phyloP scores from a whole-genome alignment of 2,888 invertebrate species.

The Limenitis camilla region DNA sequence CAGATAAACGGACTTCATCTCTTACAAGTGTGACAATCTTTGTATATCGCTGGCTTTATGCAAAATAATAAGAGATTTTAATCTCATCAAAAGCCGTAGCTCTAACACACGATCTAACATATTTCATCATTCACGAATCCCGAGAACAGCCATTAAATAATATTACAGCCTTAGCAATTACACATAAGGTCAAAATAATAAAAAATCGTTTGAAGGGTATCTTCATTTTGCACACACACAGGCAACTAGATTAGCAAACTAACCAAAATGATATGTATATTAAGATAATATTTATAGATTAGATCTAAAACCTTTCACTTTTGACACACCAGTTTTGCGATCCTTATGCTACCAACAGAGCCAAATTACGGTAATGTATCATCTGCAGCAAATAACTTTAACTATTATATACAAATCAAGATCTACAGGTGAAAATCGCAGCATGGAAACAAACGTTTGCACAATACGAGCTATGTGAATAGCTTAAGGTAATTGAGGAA shows the following conservation, averaged over 20 bases:
- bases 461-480: constrained; percentile 47
- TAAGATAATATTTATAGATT: constrained; percentile 19
- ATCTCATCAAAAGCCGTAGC: constrained; percentile 2
- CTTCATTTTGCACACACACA: constrained; percentile 21
- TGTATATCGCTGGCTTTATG: too few relatives aligned
- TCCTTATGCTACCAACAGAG: constrained; percentile 33
- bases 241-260: neutral
- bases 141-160: constrained; percentile 29
- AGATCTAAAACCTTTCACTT: constrained; percentile 42
- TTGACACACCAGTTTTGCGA: constrained; percentile 39
- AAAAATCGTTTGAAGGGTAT: constrained; percentile 27
- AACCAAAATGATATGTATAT: constrained; percentile 6
- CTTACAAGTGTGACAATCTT: too few relatives aligned
- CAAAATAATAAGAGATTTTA: too few relatives aligned
- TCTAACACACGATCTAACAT: constrained; percentile 9
- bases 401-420: constrained; percentile 36
- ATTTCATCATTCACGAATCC: constrained; percentile 25
- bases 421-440: constrained; percentile 42
- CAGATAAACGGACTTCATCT: too few relatives aligned
- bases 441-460: constrained; percentile 57
- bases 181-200: constrained; percentile 34
- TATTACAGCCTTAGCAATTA: constrained; percentile 31
- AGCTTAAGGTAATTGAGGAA: constrained; percentile 49
- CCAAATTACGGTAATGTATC: constrained; percentile 38
- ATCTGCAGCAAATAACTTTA: constrained; percentile 30